phyloP scores from a whole-genome alignment of 1,140 invertebrate genomes.

The Sipha flava region DNA sequence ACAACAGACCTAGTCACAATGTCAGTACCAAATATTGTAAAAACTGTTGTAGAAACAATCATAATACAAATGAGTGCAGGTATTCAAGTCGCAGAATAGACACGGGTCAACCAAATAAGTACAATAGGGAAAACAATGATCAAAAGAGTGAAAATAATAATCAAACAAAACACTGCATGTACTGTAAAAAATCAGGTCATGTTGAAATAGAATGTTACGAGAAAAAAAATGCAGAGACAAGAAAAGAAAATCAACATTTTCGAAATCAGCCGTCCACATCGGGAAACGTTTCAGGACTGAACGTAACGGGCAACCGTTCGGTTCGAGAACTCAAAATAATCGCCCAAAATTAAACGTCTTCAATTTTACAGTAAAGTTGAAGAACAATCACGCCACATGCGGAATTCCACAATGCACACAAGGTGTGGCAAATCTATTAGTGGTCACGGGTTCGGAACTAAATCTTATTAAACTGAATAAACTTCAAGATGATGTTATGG shows the following conservation, averaged over 20 bases:
- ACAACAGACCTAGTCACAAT: no score
- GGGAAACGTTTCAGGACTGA: not conserved
- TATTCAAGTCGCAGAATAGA: not conserved
- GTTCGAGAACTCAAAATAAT: not conserved
- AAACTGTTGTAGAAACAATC: not conserved
- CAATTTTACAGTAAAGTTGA: not conserved
- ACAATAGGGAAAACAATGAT: no score
- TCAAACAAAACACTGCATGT: not conserved
- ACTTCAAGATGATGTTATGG: not conserved
- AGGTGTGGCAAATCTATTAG: not conserved
- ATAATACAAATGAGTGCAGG: not conserved
- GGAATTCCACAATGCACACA: not conserved
- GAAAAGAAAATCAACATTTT: not conserved
- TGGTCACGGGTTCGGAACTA: not conserved
- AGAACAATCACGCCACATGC: not conserved
- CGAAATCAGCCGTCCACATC: not conserved
- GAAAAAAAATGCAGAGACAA: not conserved
- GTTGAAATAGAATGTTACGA: not conserved
- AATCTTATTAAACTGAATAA: not conserved
- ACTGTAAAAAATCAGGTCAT: not conserved
- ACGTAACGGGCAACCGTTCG: not conserved
- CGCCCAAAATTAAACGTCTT: not conserved
- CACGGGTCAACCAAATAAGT: not conserved
- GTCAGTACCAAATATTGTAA: no score
- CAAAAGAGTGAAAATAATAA: no score